Conservation (phyloP, 2,113 vertebrate genomes). For the Malurus cyaneus region DNA sequence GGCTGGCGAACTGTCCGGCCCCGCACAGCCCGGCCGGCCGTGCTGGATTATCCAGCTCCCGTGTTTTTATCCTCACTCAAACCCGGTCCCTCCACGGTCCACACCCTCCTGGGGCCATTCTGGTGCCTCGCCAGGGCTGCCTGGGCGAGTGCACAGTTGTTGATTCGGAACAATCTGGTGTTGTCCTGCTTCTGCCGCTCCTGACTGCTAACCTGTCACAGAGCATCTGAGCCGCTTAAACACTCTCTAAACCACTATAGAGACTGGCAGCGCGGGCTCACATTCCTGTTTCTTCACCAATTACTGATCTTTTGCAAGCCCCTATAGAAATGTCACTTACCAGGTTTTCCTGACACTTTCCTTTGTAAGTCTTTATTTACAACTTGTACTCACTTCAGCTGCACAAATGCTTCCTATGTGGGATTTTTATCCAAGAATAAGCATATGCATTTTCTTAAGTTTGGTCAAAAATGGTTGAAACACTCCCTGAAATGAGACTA, state of each 20-base stretch:
- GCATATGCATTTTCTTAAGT: background rate
- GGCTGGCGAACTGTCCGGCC: no score
- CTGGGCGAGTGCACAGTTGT: background rate
- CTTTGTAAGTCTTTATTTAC: background rate
- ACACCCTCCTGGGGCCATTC: background rate
- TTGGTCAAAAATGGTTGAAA: background rate
- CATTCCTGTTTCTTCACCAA: background rate
- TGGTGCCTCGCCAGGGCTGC: background rate
- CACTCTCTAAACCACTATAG: background rate
- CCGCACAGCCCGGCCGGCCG: fast-evolving
- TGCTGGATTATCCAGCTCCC: background rate
- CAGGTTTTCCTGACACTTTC: background rate
- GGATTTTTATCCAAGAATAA: background rate
- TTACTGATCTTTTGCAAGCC: background rate
- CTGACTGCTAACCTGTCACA: background rate
- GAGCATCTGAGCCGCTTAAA: background rate
- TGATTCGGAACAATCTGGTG: background rate
- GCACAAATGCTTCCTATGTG: background rate
- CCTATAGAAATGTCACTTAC: background rate
- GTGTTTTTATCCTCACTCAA: background rate
- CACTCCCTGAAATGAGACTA: background rate
- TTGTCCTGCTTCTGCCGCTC: fast-evolving
- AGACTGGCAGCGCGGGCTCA: background rate
- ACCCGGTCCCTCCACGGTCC: fast-evolving
- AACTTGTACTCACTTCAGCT: background rate